phyloP scores from a whole-genome alignment of 2,888 invertebrate genomes.

The Quadroppia sp. region DNA sequence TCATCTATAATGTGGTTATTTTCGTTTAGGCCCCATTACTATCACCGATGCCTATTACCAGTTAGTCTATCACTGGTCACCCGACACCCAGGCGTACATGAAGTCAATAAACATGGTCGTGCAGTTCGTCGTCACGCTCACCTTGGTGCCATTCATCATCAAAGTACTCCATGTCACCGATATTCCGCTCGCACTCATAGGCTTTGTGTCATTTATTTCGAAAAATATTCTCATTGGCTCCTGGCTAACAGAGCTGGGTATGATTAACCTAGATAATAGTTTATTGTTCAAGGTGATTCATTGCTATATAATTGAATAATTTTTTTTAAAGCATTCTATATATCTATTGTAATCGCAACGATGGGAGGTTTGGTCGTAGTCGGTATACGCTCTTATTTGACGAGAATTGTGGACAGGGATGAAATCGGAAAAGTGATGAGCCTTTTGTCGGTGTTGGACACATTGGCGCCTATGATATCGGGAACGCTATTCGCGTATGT shows the following conservation, averaged over 20 bases:
- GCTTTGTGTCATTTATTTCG: background rate
- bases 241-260: too few relatives aligned
- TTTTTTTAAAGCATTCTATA: background rate
- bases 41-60: background rate
- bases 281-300: too few relatives aligned
- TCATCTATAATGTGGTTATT: too few relatives aligned
- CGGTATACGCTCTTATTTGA: constrained; percentile 13
- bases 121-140: background rate
- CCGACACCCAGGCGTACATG: background rate
- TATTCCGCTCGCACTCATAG: background rate
- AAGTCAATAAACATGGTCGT: background rate
- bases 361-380: background rate
- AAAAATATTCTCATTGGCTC: background rate
- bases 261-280: too few relatives aligned
- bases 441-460: constrained; percentile 31
- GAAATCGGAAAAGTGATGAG: constrained; percentile 30
- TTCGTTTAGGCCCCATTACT: background rate
- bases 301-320: too few relatives aligned
- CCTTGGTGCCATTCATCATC: background rate
- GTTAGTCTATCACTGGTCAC: background rate
- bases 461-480: constrained; percentile 16
- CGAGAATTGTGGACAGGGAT: constrained; percentile 24
- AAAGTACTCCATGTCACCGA: background rate
- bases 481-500: constrained; percentile 8
- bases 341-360: background rate